Evolutionary conservation across 2,797 vertebrate species (phyloP).

Genomic region (Delichon dasypus): DNA sequence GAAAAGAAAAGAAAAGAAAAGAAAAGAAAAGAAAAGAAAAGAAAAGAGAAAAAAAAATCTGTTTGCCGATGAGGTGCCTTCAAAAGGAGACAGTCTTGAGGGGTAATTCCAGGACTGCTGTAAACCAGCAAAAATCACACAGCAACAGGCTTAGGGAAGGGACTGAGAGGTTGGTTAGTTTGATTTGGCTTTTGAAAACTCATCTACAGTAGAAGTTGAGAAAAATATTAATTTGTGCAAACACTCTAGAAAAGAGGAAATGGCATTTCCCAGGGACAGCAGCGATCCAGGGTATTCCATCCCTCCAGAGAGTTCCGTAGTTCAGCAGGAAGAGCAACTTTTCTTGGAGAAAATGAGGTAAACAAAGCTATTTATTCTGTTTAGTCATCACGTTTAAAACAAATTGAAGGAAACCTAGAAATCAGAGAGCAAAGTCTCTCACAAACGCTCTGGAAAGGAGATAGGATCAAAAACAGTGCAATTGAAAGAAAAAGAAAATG

Average conservation of each 20-base stretch:
- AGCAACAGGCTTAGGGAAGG: neutral
- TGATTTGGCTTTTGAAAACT: neutral
- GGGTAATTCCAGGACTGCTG: neutral
- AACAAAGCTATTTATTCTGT: neutral
- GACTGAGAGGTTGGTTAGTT: neutral
- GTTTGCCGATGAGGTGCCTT: neutral
- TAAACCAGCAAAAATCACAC: neutral
- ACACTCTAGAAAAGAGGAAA: neutral
- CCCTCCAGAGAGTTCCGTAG: neutral
- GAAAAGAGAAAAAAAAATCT: neutral
- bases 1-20: too few relatives aligned
- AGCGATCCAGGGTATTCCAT: accelerated
- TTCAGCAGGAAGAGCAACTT: neutral
- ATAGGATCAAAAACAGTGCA: too few relatives aligned
- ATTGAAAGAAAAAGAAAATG: too few relatives aligned
- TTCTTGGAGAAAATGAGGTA: neutral
- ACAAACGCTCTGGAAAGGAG: neutral
- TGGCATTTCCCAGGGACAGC: neutral
- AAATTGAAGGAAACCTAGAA: too few relatives aligned
- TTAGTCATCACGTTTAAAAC: too few relatives aligned
- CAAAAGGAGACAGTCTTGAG: neutral
- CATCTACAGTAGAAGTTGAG: neutral
- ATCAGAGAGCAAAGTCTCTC: too few relatives aligned
- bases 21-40: too few relatives aligned
- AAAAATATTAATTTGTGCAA: neutral